Conservation (phyloP, 2,888 invertebrate species). For the Dendrolimus houi region DNA sequence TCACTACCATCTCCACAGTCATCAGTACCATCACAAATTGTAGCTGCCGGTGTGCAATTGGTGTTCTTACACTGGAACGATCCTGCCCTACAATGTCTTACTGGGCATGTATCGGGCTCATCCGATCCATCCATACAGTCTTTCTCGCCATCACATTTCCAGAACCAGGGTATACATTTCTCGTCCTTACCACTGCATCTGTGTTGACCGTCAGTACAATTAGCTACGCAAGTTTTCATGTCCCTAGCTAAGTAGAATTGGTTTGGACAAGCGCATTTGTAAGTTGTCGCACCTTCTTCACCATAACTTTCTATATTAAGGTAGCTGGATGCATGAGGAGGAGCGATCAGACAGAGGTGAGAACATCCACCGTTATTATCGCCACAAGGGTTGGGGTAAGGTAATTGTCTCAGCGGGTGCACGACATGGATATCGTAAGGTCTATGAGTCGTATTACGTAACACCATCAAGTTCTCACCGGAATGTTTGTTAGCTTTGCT, state of each 20-base stretch:
- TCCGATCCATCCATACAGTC: conserved; percentile 95
- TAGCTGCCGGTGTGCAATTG: conserved; percentile 94
- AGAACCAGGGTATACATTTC: conserved; percentile 76
- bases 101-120: conserved; percentile 89
- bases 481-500: conserved; percentile 94
- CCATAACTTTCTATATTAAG: conserved; percentile 86
- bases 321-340: conserved; percentile 85
- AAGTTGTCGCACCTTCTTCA: conserved; percentile 86
- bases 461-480: conserved; percentile 81
- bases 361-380: conserved; percentile 96
- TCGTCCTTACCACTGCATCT: conserved; percentile 78
- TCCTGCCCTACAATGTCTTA: conserved; percentile 90
- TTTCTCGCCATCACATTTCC: conserved; percentile 92
- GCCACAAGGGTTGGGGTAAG: conserved; percentile 93
- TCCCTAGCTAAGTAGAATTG: conserved; percentile 90
- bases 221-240: conserved; percentile 92
- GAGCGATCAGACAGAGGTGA: conserved; percentile 94
- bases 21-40: conserved; percentile 94
- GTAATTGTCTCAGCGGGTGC: conserved; percentile 91
- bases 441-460: conserved; percentile 94
- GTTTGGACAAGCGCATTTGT: conserved; percentile 95
- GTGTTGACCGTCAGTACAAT: conserved; percentile 95
- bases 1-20: conserved; percentile 96
- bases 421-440: conserved; percentile 96
- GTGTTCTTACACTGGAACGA: conserved; percentile 96